These are phyloP conservation scores for Neuroscelio doddi DNA, from an alignment of 2,888 invertebrate genomes.

Conservation along the genomic window DNA sequence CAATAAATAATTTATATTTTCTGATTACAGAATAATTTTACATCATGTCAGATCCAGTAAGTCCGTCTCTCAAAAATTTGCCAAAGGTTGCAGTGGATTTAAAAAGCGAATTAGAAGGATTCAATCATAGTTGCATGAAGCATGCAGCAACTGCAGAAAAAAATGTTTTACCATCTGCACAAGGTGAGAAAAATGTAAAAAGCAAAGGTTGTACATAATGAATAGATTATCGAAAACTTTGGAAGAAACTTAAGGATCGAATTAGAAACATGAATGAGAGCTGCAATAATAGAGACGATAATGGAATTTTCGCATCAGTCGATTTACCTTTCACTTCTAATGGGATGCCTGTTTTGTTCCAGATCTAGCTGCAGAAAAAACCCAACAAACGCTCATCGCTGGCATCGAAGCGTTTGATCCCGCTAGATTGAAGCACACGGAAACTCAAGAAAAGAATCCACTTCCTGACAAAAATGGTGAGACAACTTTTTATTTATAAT, in stretches of 20 bases:
- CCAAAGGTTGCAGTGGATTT: constrained; percentile 92
- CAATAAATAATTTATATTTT: constrained; percentile 17
- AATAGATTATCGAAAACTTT: neutral
- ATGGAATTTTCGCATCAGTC: constrained; percentile 2
- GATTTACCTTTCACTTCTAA: constrained; percentile 41
- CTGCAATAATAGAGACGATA: neutral
- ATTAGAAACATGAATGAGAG: constrained; percentile 19
- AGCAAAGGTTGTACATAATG: too few species aligned
- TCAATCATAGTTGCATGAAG: constrained; percentile 90
- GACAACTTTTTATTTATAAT: too few species aligned
- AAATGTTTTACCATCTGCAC: constrained; percentile 92
- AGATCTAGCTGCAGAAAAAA: constrained; percentile 93
- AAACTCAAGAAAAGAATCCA: constrained; percentile 93
- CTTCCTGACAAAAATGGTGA: constrained; percentile 95
- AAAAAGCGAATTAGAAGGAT: constrained; percentile 92
- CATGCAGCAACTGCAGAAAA: constrained; percentile 94
- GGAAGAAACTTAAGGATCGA: constrained; percentile 2
- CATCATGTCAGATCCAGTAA: constrained; percentile 76
- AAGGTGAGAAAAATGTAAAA: constrained; percentile 78
- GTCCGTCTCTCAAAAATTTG: constrained; percentile 89
- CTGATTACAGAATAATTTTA: constrained; percentile 52
- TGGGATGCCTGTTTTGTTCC: constrained; percentile 50
- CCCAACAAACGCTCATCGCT: constrained; percentile 84
- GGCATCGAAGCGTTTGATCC: constrained; percentile 91
- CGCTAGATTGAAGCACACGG: constrained; percentile 88